phyloP scores from a whole-genome alignment of 2,888 invertebrate genomes.

The Callyntrura guangdongensis region DNA sequence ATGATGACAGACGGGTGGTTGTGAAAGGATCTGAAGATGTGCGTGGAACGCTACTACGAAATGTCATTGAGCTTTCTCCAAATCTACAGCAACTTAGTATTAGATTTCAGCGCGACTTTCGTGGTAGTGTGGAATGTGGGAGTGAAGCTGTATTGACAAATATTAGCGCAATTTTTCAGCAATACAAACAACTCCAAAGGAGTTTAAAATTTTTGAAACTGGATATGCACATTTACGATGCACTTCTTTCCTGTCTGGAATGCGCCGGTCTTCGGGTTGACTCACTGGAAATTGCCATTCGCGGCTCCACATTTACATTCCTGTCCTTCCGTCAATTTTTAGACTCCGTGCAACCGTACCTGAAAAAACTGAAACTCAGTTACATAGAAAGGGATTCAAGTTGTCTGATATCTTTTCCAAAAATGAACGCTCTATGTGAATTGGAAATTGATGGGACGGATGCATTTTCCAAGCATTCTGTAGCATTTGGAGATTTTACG shows the following conservation, averaged over 20 bases:
- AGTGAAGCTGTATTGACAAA: slow-evolving; percentile 22
- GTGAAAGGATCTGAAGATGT: slow-evolving; percentile 40
- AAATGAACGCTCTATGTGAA: slow-evolving; percentile 46
- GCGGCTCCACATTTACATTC: slow-evolving; percentile 57
- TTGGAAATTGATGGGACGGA: slow-evolving; percentile 68
- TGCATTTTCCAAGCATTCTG: slow-evolving; percentile 68
- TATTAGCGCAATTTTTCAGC: slow-evolving; percentile 20
- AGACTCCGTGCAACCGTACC: slow-evolving; percentile 26
- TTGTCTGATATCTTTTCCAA: slow-evolving; percentile 62
- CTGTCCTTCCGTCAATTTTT: slow-evolving; percentile 46
- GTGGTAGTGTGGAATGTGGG: slow-evolving; percentile 54
- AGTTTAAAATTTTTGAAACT: slow-evolving; percentile 63
- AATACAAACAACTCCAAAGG: slow-evolving; percentile 1
- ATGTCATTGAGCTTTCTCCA: slow-evolving; percentile 36
- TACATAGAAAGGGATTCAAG: slow-evolving; percentile 64
- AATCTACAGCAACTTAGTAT: slow-evolving; percentile 50
- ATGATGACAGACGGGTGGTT: slow-evolving; percentile 63
- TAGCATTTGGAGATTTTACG: slow-evolving; percentile 61
- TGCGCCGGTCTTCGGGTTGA: slow-evolving; percentile 31
- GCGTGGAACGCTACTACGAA: slow-evolving; percentile 42
- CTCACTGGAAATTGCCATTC: slow-evolving; percentile 51
- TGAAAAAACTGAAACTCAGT: slow-evolving; percentile 52
- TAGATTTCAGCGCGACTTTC: slow-evolving; percentile 63
- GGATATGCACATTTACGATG: slow-evolving; percentile 66
- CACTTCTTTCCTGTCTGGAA: slow-evolving; percentile 45